Base-by-base conservation (phyloP, 1,140 invertebrate species). In the Copidosoma floridanum region DNA sequence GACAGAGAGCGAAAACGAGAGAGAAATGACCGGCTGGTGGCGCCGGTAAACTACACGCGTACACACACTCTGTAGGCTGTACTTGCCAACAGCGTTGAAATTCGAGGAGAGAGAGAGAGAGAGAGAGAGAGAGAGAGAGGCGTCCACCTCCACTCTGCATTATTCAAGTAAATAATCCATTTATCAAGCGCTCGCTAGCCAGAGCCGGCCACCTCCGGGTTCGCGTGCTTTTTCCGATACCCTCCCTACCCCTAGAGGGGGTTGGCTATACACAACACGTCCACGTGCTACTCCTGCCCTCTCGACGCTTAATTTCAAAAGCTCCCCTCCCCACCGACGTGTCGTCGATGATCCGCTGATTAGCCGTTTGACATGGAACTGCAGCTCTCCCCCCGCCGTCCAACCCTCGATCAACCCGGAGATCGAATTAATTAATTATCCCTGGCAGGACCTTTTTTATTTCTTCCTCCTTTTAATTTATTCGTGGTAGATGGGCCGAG, bases 1-100 rank as follows among this genome's bases (percentile, higher is more conserved):
- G 16, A 6, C 40, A 41, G 18, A n/a, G 40, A 16, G 40, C 40
- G 6, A 16, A 41, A n/a, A 5, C 40, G 14, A 14, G 57, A 37
- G 60, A 60, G 53, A 46, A 24, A 62, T 29, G 62, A 58, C 32
- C 35, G 21, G 43, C 44, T 41, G 57, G 50, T 55, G 46, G 38
- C 38, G 12, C 29, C 54, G 63, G 63, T 65, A 67, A 67, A 55
- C 63, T 61, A 55, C n/a, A n/a, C n/a, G n/a, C n/a, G n/a, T n/a
- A n/a, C n/a, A n/a, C n/a, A n/a, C n/a, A n/a, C n/a, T n/a, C 60
- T 43, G 35, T 35, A 37, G 50, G 20, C 27, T 24, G 20, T 32
- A 27, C 47, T 27, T 37, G 56, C 61, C 53, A 52, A 52, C 57
- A 59, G 50, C 50, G 26, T 50, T 43, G 60, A 62, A 52, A 62